phyloP scores from a whole-genome alignment of 1,140 invertebrate genomes.

The Aphis craccivora region DNA sequence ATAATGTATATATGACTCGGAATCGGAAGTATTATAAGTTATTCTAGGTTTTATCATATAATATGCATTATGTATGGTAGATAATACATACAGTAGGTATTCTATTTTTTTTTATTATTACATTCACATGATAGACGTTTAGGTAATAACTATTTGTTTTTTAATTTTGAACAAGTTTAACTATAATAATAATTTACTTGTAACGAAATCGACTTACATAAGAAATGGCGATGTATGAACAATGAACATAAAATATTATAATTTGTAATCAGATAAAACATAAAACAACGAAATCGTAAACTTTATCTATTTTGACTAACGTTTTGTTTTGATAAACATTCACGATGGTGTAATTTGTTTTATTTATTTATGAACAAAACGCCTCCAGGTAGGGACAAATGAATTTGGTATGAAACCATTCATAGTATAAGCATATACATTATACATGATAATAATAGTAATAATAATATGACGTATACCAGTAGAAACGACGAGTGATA shows the following conservation, averaged over 20 bases:
- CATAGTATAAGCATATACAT: neutral
- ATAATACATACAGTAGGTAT: neutral
- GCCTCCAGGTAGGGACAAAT: neutral
- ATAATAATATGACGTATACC: neutral
- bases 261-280: slow-evolving; percentile 29
- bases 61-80: neutral
- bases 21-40: too few relatives aligned
- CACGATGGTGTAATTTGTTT: neutral
- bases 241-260: slow-evolving; percentile 26
- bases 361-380: neutral
- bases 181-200: neutral
- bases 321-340: neutral
- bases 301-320: neutral
- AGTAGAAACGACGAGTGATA: neutral
- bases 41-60: neutral
- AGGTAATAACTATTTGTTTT: neutral
- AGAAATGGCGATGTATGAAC: neutral
- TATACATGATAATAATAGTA: neutral
- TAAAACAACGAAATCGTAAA: neutral
- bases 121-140: neutral
- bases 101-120: neutral
- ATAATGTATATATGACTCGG: too few relatives aligned
- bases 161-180: neutral
- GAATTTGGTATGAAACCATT: neutral
- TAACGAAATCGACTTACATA: neutral